Evolutionary conservation across 2,888 invertebrate species (phyloP), one percentile per base, ranked within the genome.

Genomic region (Leucophenga maculata): DNA sequence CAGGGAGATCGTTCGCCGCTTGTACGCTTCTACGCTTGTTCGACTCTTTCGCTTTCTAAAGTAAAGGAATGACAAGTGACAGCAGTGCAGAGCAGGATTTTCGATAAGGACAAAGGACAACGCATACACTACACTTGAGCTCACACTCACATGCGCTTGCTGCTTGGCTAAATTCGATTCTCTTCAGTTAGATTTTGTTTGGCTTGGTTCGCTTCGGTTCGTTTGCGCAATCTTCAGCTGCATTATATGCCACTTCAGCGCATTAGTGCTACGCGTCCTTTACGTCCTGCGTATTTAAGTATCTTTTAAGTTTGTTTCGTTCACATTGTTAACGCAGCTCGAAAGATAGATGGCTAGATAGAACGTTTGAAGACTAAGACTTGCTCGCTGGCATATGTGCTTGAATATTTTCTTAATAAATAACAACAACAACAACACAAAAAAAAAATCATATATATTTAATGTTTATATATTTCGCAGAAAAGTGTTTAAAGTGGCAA

Each of bases 1-100:
- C 67, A 77, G 83, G 80, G 80, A 81, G 83, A 80, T 80, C 80
- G 78, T 62, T 81, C 77, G 75, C 83, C 77, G 83, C 83, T 80
- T 83, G 78, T 62, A 79, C 77, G 75, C 83, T 78, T 52, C 31
- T 22, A 26, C 20, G 39, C 50, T 22, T 44, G 14, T 26, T 54
- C 32, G 1, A 18, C 32, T 31, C 52, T 3, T 31, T 8, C 52
- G 20, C 26, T 26, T 26, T 20, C 48, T n/a, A 52, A 68, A 60
- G 67, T 68, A 52, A n/a, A n/a, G 50, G 14, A 46, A 48, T 3
- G 69, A 73, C 75, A 80, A 81, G 75, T 79, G 80, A 81, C 81
- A 80, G 74, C n/a, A n/a, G n/a, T n/a, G n/a, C n/a, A n/a, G n/a
- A n/a, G n/a, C 78, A 68, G 81, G 77, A 78, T 81, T 80, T 70